phyloP scores from a whole-genome alignment of 2,888 invertebrate genomes.

The Drosophila neonasuta region DNA sequence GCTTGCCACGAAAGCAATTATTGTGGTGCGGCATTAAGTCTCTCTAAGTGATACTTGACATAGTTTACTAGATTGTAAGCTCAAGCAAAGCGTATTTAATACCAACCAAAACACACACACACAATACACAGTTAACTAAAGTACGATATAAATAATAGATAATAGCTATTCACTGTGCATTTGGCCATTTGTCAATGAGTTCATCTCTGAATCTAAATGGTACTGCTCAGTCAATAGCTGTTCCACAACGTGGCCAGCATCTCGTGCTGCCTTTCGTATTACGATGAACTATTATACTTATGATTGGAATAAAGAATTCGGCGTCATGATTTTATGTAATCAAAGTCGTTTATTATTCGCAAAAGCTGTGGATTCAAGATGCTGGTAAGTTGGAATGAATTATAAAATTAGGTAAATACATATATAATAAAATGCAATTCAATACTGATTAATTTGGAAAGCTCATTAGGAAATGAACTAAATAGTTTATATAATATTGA shows the following conservation, averaged over 20 bases:
- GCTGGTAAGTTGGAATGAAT: not conserved
- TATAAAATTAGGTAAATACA: too few species aligned
- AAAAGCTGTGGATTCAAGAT: not conserved
- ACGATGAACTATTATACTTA: slow-evolving; percentile 20
- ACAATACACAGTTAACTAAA: slow-evolving; percentile 10
- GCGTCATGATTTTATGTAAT: slow-evolving; percentile 39
- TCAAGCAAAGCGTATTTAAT: slow-evolving; percentile 53
- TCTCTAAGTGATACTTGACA: slow-evolving; percentile 69
- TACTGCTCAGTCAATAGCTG: slow-evolving; percentile 21
- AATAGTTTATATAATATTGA: too few species aligned
- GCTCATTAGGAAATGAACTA: too few species aligned
- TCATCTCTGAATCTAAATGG: not conserved
- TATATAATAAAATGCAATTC: too few species aligned
- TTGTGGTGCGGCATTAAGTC: slow-evolving; percentile 37
- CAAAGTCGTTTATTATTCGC: not conserved
- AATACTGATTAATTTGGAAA: too few species aligned
- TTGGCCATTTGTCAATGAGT: not conserved
- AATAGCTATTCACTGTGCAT: slow-evolving; percentile 5
- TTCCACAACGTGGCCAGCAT: slow-evolving; percentile 4
- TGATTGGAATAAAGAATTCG: slow-evolving; percentile 39
- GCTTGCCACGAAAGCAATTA: not conserved
- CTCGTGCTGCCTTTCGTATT: slow-evolving; percentile 39
- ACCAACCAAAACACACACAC: slow-evolving; percentile 22
- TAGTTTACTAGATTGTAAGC: slow-evolving; percentile 65
- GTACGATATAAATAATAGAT: not conserved